Percentiles rank a stretch among this genome's conserved stretches.
These are phyloP conservation scores for Megathymus violae DNA, from an alignment of 1,140 invertebrate species.

Conservation along the genomic window DNA sequence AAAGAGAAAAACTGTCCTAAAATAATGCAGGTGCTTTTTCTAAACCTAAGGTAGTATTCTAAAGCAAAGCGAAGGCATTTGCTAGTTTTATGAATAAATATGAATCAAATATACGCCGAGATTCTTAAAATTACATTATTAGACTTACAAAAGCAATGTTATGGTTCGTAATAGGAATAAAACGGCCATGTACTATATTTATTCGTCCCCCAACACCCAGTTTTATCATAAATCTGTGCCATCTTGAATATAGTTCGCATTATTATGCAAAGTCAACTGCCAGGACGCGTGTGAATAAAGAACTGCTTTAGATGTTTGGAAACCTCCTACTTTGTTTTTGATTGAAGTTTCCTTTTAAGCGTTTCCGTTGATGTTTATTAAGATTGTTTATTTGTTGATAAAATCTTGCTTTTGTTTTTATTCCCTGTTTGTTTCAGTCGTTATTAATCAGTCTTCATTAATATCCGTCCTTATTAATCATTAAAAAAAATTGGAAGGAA, in stretches of 20 bases:
- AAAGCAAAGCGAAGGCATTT: too few species aligned
- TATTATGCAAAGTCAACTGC: conserved; percentile 68
- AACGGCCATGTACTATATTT: conserved; percentile 46
- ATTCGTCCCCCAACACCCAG: conserved; percentile 53
- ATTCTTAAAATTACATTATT: neutral
- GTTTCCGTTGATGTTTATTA: conserved; percentile 1
- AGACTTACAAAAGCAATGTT: conserved; percentile 1
- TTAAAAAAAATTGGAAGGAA: too few species aligned
- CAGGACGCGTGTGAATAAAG: conserved; percentile 55
- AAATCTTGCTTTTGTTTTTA: neutral
- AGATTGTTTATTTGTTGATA: conserved; percentile 11
- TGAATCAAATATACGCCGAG: neutral
- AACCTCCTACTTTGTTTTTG: conserved; percentile 34
- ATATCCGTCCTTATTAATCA: too few species aligned
- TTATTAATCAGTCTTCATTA: neutral
- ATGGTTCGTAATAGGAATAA: conserved; percentile 14
- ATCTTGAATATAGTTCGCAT: conserved; percentile 69
- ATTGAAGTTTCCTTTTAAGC: conserved; percentile 14
- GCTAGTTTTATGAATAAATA: too few species aligned
- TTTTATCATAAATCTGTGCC: conserved; percentile 53
- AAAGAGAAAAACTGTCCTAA: too few species aligned
- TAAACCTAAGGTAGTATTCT: too few species aligned
- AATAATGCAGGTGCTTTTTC: too few species aligned
- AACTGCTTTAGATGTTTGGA: conserved; percentile 45
- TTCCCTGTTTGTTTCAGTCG: neutral